Percentiles rank a stretch among this genome's conserved stretches.
Evolutionary conservation across 2,888 invertebrate species (phyloP).

Genomic region (Drosophila suboccidentalis): DNA sequence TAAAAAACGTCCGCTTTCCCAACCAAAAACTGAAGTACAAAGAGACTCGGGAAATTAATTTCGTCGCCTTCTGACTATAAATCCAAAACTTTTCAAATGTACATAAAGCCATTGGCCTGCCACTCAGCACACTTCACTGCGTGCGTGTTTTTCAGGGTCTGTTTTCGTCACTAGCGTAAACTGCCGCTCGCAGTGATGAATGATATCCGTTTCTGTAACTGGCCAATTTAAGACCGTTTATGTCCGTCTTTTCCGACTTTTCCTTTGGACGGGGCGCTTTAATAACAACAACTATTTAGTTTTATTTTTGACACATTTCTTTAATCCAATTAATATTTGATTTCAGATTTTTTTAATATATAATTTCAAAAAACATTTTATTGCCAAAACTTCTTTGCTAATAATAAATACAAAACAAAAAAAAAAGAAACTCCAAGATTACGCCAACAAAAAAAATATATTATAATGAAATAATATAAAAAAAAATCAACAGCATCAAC

Average conservation of each 20-base stretch:
- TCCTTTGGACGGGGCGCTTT: slow-evolving; percentile 15
- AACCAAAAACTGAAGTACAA: not conserved
- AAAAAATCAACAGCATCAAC: slow-evolving; percentile 64
- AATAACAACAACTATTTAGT: slow-evolving; percentile 36
- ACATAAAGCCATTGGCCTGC: too few relatives aligned
- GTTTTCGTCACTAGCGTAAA: too few relatives aligned
- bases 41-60: not conserved
- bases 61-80: not conserved
- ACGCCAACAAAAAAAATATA: slow-evolving; percentile 69
- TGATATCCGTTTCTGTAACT: slow-evolving; percentile 12
- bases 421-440: slow-evolving; percentile 64
- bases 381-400: slow-evolving; percentile 84
- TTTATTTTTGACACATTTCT: slow-evolving; percentile 75
- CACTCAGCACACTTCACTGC: too few relatives aligned
- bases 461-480: slow-evolving; percentile 61
- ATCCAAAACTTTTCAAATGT: too few relatives aligned
- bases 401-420: slow-evolving; percentile 72
- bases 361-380: slow-evolving; percentile 86
- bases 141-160: too few relatives aligned
- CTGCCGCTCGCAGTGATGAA: not conserved
- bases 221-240: not conserved
- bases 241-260: slow-evolving; percentile 4
- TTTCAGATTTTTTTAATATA: slow-evolving; percentile 86
- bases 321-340: slow-evolving; percentile 85
- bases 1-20: slow-evolving; percentile 29